Conservation (phyloP, 1,140 invertebrate species). For the Dendrolimus punctatus region DNA sequence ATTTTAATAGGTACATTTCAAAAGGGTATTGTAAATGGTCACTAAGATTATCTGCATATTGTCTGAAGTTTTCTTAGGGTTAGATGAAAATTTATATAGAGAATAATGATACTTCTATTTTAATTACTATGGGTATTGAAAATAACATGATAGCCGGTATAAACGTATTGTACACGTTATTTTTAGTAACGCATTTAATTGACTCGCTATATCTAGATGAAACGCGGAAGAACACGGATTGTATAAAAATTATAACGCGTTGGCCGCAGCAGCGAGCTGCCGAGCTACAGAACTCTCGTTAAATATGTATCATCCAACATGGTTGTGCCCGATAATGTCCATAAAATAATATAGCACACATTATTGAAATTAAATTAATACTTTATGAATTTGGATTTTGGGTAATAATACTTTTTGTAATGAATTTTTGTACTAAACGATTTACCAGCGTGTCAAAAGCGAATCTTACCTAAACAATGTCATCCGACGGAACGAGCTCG, state of each 20-base stretch:
- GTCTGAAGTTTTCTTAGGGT: too few relatives aligned
- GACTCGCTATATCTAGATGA: conserved; percentile 35
- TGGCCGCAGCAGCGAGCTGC: conserved; percentile 11
- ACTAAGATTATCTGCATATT: too few relatives aligned
- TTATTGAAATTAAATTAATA: conserved; percentile 58
- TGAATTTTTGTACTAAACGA: conserved; percentile 65
- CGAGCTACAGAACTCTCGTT: conserved; percentile 11
- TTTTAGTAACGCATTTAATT: conserved; percentile 17
- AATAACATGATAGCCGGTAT: too few relatives aligned
- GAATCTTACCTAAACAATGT: conserved; percentile 22
- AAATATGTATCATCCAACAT: conserved; percentile 21
- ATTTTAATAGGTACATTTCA: too few relatives aligned
- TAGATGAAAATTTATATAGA: too few relatives aligned
- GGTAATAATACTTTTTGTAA: conserved; percentile 67
- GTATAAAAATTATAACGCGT: conserved; percentile 33
- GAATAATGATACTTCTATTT: too few relatives aligned
- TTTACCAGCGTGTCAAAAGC: conserved; percentile 41
- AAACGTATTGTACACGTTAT: too few relatives aligned
- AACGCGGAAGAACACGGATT: conserved; percentile 56
- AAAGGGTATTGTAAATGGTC: too few relatives aligned
- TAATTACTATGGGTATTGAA: too few relatives aligned
- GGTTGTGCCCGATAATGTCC: conserved; percentile 35
- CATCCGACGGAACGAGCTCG: conserved; percentile 22
- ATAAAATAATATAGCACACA: conserved; percentile 41
- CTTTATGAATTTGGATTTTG: conserved; percentile 65